A percentile compares a stretch with the other conserved stretches of the same genome.
Evolutionary conservation across 2,888 invertebrate species (phyloP).

Genomic region (Tromatobia lineatoria): DNA sequence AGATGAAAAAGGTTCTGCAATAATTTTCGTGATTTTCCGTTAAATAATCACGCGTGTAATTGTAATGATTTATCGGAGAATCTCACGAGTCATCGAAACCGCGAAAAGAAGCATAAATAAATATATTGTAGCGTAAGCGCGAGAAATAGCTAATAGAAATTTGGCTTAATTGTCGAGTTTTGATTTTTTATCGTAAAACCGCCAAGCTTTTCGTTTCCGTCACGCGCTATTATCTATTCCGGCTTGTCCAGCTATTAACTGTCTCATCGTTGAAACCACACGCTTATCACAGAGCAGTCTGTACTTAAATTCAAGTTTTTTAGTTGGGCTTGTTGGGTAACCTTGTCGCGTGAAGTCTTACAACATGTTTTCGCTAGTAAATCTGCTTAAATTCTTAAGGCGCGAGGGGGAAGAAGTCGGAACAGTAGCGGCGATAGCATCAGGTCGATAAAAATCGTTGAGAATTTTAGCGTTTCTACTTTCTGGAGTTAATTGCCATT

Average conservation of each 20-base stretch:
- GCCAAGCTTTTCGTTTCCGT: not conserved
- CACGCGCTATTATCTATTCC: constrained; percentile 18
- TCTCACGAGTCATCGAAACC: not conserved
- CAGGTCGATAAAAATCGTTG: constrained; percentile 57
- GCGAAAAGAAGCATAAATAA: constrained; percentile 41
- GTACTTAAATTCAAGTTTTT: constrained; percentile 65
- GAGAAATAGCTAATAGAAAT: constrained; percentile 42
- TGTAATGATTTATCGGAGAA: constrained; percentile 1
- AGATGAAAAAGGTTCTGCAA: constrained; percentile 35
- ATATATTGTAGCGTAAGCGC: constrained; percentile 38
- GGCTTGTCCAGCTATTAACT: constrained; percentile 69
- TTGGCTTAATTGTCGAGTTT: constrained; percentile 51
- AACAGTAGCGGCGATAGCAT: constrained; percentile 49
- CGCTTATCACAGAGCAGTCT: constrained; percentile 79
- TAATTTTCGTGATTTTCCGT: constrained; percentile 6
- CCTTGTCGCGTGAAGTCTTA: constrained; percentile 76
- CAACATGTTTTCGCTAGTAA: constrained; percentile 75
- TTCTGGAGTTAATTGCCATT: constrained; percentile 29
- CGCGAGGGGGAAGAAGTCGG: constrained; percentile 69
- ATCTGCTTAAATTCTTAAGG: constrained; percentile 75
- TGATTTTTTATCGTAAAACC: constrained; percentile 4
- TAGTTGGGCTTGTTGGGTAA: constrained; percentile 73
- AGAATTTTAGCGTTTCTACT: constrained; percentile 32
- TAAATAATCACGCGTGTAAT: constrained; percentile 15
- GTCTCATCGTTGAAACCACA: constrained; percentile 72